Conservation (phyloP, 2,797 vertebrate species). For the Paguma larvata region DNA sequence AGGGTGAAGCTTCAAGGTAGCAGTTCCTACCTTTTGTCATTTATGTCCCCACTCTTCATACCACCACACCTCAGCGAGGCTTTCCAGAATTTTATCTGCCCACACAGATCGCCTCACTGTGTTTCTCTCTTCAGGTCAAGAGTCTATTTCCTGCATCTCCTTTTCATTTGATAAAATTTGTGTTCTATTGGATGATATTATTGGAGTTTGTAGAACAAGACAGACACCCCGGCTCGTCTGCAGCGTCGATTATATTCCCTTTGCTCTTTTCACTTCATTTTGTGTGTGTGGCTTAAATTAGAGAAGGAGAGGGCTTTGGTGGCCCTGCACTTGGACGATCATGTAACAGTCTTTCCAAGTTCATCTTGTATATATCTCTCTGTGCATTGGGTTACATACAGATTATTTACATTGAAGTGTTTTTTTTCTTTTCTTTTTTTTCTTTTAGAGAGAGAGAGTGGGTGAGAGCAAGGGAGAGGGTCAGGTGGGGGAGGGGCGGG, state of each 20-base stretch:
- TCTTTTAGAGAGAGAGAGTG: too few relatives aligned
- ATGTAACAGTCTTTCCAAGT: neutral
- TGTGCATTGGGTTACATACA: neutral
- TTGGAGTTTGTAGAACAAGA: neutral
- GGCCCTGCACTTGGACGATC: neutral
- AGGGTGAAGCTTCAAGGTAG: neutral
- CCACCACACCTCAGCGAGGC: neutral
- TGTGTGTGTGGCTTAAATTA: neutral
- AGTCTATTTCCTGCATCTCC: neutral
- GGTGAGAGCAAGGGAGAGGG: too few relatives aligned
- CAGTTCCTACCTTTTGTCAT: neutral
- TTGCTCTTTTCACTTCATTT: slow-evolving; percentile 27
- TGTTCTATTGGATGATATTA: neutral
- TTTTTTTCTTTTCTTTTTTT: too few relatives aligned
- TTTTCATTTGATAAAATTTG: neutral
- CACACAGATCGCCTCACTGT: neutral
- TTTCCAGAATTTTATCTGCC: neutral
- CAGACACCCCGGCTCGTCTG: neutral
- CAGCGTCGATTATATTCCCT: neutral
- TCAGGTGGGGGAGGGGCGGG: too few relatives aligned
- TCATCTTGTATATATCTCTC: neutral
- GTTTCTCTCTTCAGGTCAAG: neutral
- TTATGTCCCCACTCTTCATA: neutral
- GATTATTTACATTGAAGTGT: neutral
- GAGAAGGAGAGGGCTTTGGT: neutral